phyloP scores from a whole-genome alignment of 2,113 vertebrate species.

The Embiotoca jacksoni region DNA sequence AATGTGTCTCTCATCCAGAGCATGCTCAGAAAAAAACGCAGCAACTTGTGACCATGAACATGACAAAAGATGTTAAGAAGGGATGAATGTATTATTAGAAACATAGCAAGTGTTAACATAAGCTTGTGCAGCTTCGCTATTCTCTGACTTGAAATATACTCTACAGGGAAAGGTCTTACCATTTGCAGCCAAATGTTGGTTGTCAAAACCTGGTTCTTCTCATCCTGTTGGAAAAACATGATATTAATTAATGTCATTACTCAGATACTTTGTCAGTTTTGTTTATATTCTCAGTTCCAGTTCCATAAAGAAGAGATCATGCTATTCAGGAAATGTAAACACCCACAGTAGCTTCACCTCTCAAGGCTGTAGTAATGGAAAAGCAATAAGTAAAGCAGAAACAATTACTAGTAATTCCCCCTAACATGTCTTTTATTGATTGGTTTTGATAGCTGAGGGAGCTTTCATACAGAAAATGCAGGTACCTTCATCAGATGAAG shows the following conservation, averaged over 20 bases:
- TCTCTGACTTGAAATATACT: background rate
- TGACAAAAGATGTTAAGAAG: no score
- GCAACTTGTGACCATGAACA: no score
- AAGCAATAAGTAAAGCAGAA: background rate
- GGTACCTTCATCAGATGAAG: background rate
- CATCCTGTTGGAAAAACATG: constrained; percentile 85
- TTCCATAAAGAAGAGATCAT: background rate
- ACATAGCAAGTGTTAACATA: no score
- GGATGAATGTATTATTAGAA: no score
- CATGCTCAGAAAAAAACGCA: no score
- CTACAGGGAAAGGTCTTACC: constrained; percentile 80
- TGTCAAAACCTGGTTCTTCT: constrained; percentile 97
- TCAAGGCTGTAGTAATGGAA: background rate
- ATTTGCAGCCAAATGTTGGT: constrained; percentile 95
- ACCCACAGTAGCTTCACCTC: background rate
- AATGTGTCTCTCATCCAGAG: no score
- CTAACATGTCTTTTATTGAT: background rate
- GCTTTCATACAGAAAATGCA: background rate
- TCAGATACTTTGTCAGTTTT: background rate
- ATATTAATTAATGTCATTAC: background rate
- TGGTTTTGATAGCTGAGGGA: background rate
- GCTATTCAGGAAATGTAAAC: background rate
- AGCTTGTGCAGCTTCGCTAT: background rate
- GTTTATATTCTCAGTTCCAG: background rate
- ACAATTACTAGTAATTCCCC: background rate